Evolutionary conservation across 37 sponge, comb jelly and placozoan genomes (phyloP), one percentile per base, ranked within the genome.

Genomic region (Dysidea cf. avara): DNA sequence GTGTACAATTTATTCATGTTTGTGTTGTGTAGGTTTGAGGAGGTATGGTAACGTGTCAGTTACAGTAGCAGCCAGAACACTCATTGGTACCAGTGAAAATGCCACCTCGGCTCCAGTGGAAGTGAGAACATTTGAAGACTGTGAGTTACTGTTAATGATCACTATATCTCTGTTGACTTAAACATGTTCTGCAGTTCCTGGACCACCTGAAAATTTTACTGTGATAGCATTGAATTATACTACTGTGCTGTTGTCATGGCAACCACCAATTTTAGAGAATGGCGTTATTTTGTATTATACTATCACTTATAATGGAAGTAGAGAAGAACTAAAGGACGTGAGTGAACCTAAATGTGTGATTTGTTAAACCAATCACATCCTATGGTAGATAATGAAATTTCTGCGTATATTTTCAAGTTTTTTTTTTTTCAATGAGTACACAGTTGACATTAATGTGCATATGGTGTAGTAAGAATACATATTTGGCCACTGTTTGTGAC

Each of bases 251-350:
- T 9, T 80, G 48, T 35, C 50, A 13, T 80, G 81, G 81, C 22
- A 51, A 0, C 63, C 63, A 17, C 81, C 81, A 20, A 25, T 26
- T 37, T 47, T 9, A 3, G 53, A 68, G 57, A 80, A 80, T 80
- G 81, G 81, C 48, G 22, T 63, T 3, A 38, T 80, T 22, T 61
- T 64, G 2, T 33, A 61, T 29, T 80, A 80, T 34, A 71, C 65
- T 13, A 71, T 80, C 14, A 20, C 36, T 28, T 64, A 76, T 49
- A 51, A 14, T 20, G 30, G 53, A 29, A 46, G 53, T 71, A 56
- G 28, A 30, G 59, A 30, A 9, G 46, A 43, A 43, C 5, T 12
- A 43, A 5, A 43, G 9, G 5, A 5, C 9, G 46, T 43, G 9
- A 43, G 46, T 43, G 9, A n/a, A n/a, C n/a, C n/a, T n/a, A n/a